phyloP scores from a whole-genome alignment of 2,888 invertebrate species.

The Argyra leucocephala region DNA sequence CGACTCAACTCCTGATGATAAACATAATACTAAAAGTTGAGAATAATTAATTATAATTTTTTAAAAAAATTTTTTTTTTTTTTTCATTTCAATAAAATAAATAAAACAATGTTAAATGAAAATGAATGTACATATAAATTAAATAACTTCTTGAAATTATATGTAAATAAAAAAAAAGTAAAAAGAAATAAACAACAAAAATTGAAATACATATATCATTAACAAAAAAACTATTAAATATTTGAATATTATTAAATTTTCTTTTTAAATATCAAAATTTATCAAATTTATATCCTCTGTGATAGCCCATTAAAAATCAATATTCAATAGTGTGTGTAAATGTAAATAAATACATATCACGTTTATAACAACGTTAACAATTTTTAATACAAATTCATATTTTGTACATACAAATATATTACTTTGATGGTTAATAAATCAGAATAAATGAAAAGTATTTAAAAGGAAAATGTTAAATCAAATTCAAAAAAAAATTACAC shows the following conservation, averaged over 20 bases:
- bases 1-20: conserved; percentile 23
- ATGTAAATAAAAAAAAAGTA: background rate
- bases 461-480: too few relatives aligned
- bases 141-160: background rate
- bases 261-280: background rate
- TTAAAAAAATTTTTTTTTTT: too few relatives aligned
- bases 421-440: background rate
- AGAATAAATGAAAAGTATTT: background rate
- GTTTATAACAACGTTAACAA: too few relatives aligned
- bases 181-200: background rate
- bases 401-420: too few relatives aligned
- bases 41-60: background rate
- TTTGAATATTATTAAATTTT: background rate
- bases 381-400: too few relatives aligned
- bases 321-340: too few relatives aligned
- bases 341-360: too few relatives aligned
- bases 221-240: background rate
- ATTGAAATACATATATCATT: too few relatives aligned
- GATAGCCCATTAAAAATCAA: background rate
- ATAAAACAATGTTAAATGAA: background rate
- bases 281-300: background rate
- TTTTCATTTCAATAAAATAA: background rate
- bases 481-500: background rate
- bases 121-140: background rate
- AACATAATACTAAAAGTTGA: background rate